Base-by-base conservation (phyloP, 2,797 vertebrate genomes). In the Anguilla obscura region DNA sequence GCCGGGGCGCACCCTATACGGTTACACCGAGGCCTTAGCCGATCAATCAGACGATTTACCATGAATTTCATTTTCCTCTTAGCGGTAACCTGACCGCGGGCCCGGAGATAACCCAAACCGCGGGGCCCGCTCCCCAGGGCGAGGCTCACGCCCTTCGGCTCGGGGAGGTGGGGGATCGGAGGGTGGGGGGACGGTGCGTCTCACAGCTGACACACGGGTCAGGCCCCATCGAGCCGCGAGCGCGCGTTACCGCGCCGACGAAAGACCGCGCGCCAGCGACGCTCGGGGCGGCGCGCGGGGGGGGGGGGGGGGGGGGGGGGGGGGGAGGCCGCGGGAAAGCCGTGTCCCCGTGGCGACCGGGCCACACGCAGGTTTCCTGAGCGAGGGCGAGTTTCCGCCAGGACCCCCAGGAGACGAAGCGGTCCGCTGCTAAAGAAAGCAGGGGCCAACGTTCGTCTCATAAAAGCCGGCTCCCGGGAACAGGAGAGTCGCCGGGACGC, bases 311-410 rank as follows among this genome's bases (percentile, higher is more conserved):
- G 33, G 33, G 21, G 21, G 16, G 21, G 14, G 33, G 33, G 33
- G 33, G 33, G 33, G 33, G 33, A 1, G 33, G 18, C 14, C 14
- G 16, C 56, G 56, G 74, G 83, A 86, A 40, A 54, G 88, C 79
- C 76, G 74, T 27, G 18, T 71, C 87, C 86, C 87, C 52, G 50
- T 60, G 83, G 76, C 85, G 84, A 69, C 69, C 54, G 50, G 74
- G 90, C 89, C 89, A 88, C 89, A 89, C 82, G 9, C 91, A 89
- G 89, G 36, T 36, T 87, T 89, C 89, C 85, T 90, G 88, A 91
- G 89, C 88, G 88, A 90, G 89, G 87, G 87, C 90, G 86, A 91
- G 90, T 89, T 76, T 74, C 82, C 80, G 69, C 50, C 69, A 66
- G 88, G 86, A 85, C 84, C 84, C 88, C 88, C 66, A 88, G 71